Base-by-base conservation (phyloP, 2,888 invertebrate species). In the Brachylomia viminalis region DNA sequence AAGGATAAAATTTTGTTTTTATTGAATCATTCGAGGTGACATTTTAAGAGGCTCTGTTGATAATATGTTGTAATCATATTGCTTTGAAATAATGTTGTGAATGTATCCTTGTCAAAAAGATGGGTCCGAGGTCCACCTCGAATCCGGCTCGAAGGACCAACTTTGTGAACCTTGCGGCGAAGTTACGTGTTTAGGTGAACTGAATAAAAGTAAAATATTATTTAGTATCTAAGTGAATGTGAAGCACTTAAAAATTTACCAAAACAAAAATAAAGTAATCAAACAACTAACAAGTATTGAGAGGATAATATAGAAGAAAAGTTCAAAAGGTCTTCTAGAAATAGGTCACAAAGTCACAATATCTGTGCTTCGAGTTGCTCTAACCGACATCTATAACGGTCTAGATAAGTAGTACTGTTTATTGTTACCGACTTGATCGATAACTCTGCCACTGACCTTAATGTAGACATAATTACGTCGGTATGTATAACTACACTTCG, bases 351-450 rank as follows among this genome's bases (percentile, higher is more conserved):
- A 45, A 20, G 10, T 20, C 42, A 11, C 23, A 66, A 23, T 30
- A 3, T 30, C 42, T 33, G 2, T 59, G 30, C 17, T 65, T 65
- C 11, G 38, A 52, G 27, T 27, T 11, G 33, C 23, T 82, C 0
- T 20, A n/a, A n/a, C 13, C 15, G 30, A 45, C 27, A 42, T 30
- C 7, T 33, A 58, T 54, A 82, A 82, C 68, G 47, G 64, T 64
- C 66, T 58, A 47, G 45, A 64, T 58, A 71, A 52, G 52, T 68
- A 45, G 52, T 8, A 38, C 27, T 49, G 54, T 82, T 83, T 82
- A 82, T 77, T 65, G n/a, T 83, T 76, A 52, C 52, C 45, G 45
- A 23, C 3, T 81, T 66, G 59, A 82, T 82, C 20, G 68, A 77
- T 77, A 11, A 30, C 42, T 59, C 52, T 77, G 38, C 11, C 64